Evolutionary conservation across 2,888 invertebrate genomes (phyloP).

Genomic region (Conomelus anceps): DNA sequence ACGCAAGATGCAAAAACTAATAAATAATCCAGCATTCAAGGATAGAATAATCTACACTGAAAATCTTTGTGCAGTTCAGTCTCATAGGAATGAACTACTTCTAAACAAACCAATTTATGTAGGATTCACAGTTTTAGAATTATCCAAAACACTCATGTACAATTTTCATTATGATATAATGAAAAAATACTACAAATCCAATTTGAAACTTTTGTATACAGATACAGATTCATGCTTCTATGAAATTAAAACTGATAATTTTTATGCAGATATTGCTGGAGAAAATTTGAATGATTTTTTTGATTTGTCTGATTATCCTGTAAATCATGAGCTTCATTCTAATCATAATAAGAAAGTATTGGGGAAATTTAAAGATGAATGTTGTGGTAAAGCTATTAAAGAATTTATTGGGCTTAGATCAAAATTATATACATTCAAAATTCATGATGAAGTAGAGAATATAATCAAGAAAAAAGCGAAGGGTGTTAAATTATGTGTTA

Average conservation of each 20-base stretch:
- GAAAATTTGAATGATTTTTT: neutral
- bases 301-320: neutral
- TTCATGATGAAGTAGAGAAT: neutral
- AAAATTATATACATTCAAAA: neutral
- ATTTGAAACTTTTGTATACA: neutral
- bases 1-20: neutral
- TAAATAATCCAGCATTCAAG: slow-evolving; percentile 9
- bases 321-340: neutral
- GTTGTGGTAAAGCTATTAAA: neutral
- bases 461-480: too few species aligned
- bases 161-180: slow-evolving; percentile 5
- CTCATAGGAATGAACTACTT: neutral
- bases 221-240: neutral
- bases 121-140: slow-evolving; percentile 16
- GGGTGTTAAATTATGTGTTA: too few species aligned
- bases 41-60: neutral
- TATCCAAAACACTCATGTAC: slow-evolving; percentile 11
- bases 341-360: neutral
- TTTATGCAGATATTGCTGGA: neutral
- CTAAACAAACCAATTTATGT: slow-evolving; percentile 17
- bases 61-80: slow-evolving; percentile 8
- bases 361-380: neutral
- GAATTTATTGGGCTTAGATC: neutral
- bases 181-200: neutral
- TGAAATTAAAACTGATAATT: neutral